Evolutionary conservation across 2,888 invertebrate species (phyloP).

Genomic region (Lasioglossum oenotherae): DNA sequence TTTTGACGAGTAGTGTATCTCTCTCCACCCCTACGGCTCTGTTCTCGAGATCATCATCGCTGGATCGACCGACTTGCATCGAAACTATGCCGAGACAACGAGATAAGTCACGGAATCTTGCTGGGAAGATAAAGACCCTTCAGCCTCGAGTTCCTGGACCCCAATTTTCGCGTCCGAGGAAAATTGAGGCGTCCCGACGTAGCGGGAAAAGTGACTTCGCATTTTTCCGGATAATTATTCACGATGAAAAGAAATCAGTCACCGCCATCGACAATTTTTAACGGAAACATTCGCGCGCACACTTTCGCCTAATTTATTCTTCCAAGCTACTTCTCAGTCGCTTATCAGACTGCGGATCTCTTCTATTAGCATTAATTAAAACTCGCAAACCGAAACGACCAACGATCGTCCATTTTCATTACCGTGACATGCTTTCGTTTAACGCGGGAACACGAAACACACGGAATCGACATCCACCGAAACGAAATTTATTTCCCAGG

Average conservation of each 20-base stretch:
- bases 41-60: slow-evolving; percentile 33
- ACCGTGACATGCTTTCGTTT: background rate
- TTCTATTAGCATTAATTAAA: background rate
- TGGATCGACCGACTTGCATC: slow-evolving; percentile 56
- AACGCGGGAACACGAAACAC: background rate
- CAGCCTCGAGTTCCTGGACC: slow-evolving; percentile 31
- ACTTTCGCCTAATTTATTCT: background rate
- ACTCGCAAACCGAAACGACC: background rate
- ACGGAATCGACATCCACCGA: background rate
- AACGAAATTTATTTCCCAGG: background rate
- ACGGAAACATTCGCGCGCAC: background rate
- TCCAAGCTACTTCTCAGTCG: too few relatives aligned
- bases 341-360: background rate
- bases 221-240: slow-evolving; percentile 4
- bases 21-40: slow-evolving; percentile 10
- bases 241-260: background rate
- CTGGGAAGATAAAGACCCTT: slow-evolving; percentile 42
- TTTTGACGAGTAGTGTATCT: slow-evolving; percentile 11
- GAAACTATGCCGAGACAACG: slow-evolving; percentile 49
- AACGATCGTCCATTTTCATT: background rate
- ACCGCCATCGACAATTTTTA: too few relatives aligned
- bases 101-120: slow-evolving; percentile 61
- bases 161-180: slow-evolving; percentile 39
- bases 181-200: slow-evolving; percentile 14
- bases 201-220: background rate